Percentiles rank a stretch among this genome's conserved stretches.
These are phyloP conservation scores for Palythoa heliodiscus DNA, from an alignment of 92 coral and sea anemone species.

Conservation along the genomic window DNA sequence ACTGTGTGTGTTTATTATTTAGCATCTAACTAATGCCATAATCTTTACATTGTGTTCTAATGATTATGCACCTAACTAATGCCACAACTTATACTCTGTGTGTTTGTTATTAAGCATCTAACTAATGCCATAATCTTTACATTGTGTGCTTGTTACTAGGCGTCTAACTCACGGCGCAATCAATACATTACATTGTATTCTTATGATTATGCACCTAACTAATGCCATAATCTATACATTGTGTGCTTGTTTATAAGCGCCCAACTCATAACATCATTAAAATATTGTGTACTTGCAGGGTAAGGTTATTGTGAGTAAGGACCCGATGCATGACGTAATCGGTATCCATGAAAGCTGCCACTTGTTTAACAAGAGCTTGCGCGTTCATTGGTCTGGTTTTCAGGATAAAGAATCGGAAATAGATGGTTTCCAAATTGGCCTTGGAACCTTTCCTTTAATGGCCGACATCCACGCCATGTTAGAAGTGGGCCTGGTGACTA, in stretches of 20 bases:
- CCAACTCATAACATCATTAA: background rate
- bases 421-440: slow-evolving; percentile 51
- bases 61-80: no score
- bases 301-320: slow-evolving; percentile 47
- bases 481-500: slow-evolving; percentile 34
- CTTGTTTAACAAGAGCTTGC: slow-evolving; percentile 48
- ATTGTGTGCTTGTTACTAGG: no score
- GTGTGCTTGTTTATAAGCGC: background rate
- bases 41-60: no score
- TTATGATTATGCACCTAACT: no score
- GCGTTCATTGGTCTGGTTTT: slow-evolving; percentile 59
- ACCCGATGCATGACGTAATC: slow-evolving; percentile 47
- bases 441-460: slow-evolving; percentile 45
- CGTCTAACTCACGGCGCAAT: no score
- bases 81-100: no score
- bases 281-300: slow-evolving; percentile 28
- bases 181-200: no score
- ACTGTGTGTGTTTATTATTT: no score
- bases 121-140: no score
- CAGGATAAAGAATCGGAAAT: slow-evolving; percentile 59
- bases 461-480: slow-evolving; percentile 36
- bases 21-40: no score
- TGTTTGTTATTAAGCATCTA: no score
- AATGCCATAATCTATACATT: no score
- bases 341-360: slow-evolving; percentile 55